Base-by-base conservation (phyloP, 2,888 invertebrate species). In the Polyploca ridens region DNA sequence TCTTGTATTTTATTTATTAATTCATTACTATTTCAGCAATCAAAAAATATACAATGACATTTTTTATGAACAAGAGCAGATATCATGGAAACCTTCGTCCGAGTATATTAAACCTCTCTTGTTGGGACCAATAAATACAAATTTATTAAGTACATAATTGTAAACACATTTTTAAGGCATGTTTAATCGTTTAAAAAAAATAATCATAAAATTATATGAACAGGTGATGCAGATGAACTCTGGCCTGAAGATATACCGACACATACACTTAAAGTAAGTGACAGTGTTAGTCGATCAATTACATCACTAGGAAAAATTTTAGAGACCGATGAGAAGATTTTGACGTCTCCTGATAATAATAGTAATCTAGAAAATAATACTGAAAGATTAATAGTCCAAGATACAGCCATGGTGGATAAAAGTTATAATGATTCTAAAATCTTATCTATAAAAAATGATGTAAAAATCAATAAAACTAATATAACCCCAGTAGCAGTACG, bases 181-280 rank as follows among this genome's bases (percentile, higher is more conserved):
- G 19, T 16, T 10, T 54, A 46, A 6, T 46, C 5, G 14, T 46
- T n/a, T n/a, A 33, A 46, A 0, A 19, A 44, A 58, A 38, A 61
- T 41, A 35, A 62, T 35, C 33, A 61, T 54, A 41, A 61, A 33
- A 33, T 64, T 62, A 61, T 63, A 64, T 64, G 68, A 66, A 65
- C 64, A 92, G 93, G 85, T 77, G 71, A 83, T 58, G 90, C 83
- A 54, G 91, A 93, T 70, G 93, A 93, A 76, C 64, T 75, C 41
- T 93, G 93, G 93, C 93, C 93, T 14, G 71, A 69, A 62, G 78
- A 88, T 64, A 71, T 84, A 33, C 38, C 69, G 10, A 64, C 71
- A 49, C 78, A 79, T 49, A 35, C 67, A 57, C 58, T 85, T 11
- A 90, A 84, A 79, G 70, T 84, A 14, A 87, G 84, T 66, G 77